A percentile compares a stretch with the other conserved stretches of the same genome.
Conservation (phyloP, 2,113 vertebrate species). For the Recurvirostra avosetta region DNA sequence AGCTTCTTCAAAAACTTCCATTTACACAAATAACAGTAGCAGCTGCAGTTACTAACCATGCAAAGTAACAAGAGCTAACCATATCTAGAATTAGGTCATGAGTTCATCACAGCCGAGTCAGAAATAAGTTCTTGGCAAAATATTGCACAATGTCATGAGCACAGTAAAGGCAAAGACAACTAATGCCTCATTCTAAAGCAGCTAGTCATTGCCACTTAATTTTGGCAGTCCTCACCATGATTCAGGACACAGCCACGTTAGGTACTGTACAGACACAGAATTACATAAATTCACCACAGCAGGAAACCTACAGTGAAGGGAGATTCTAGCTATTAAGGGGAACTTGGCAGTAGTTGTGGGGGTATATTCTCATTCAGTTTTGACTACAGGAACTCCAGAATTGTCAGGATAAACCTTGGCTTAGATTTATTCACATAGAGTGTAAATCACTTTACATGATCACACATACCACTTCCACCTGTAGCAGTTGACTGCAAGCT, state of each 20-base stretch:
- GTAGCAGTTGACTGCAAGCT: neutral
- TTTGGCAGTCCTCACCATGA: neutral
- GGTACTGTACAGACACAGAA: neutral
- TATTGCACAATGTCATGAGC: neutral
- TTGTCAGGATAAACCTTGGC: neutral
- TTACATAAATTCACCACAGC: neutral
- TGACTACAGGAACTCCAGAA: neutral
- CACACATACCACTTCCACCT: neutral
- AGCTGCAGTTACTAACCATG: neutral
- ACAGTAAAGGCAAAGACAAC: neutral
- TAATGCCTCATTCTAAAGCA: neutral
- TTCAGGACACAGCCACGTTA: neutral
- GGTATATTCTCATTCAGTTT: neutral
- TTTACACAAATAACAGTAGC: neutral
- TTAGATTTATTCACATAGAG: neutral
- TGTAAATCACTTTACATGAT: neutral
- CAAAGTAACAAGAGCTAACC: neutral
- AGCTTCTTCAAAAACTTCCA: neutral
- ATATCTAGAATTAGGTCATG: neutral
- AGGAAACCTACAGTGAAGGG: neutral
- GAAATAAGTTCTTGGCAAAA: neutral
- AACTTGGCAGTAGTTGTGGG: neutral
- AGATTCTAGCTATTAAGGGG: neutral
- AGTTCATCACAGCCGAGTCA: neutral
- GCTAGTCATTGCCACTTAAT: neutral